These are phyloP conservation scores for Masticophis lateralis DNA, from an alignment of 2,797 vertebrate genomes.

Conservation along the genomic window DNA sequence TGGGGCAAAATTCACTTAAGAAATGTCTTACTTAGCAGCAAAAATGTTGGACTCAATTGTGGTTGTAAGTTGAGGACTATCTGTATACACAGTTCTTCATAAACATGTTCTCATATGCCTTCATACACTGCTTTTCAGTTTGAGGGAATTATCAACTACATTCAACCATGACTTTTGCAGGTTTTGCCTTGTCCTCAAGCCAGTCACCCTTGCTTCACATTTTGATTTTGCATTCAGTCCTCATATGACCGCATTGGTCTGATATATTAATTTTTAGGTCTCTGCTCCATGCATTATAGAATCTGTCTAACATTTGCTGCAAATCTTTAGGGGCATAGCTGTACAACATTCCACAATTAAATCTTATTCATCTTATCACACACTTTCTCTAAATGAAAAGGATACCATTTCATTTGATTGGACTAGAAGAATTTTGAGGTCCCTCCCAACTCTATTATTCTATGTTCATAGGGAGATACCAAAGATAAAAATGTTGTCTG, in stretches of 20 bases:
- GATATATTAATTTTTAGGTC: background rate
- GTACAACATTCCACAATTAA: background rate
- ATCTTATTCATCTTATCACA: background rate
- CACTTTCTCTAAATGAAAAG: background rate
- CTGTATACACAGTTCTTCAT: background rate
- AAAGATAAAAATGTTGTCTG: background rate
- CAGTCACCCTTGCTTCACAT: background rate
- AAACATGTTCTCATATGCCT: background rate
- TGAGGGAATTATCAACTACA: background rate
- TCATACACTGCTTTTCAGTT: background rate
- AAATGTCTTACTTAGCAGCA: background rate
- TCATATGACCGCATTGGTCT: background rate
- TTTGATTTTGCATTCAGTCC: background rate
- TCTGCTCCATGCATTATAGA: background rate
- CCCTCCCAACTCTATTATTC: too few species aligned
- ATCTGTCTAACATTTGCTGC: background rate
- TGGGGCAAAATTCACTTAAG: background rate
- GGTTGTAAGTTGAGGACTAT: background rate
- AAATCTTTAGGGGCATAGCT: background rate
- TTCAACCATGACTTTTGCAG: background rate
- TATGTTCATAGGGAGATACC: background rate
- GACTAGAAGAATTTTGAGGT: too few species aligned
- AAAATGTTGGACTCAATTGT: background rate
- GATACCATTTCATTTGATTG: background rate
- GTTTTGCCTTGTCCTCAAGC: background rate